phyloP scores from a whole-genome alignment of 2,113 vertebrate species.

The Pteronura brasiliensis region DNA sequence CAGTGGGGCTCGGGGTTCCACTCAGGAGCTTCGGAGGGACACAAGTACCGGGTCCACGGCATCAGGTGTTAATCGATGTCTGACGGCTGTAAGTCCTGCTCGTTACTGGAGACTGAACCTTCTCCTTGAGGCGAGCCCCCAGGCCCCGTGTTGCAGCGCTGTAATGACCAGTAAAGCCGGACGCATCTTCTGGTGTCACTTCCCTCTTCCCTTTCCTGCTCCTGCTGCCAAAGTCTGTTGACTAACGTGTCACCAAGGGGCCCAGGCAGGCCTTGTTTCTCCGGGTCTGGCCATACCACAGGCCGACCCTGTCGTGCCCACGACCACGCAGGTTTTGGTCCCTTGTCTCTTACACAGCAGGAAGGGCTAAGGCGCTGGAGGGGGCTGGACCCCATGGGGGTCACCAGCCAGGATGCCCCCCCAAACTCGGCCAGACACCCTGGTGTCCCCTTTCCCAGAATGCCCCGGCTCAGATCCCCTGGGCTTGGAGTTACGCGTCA shows the following conservation, averaged over 20 bases:
- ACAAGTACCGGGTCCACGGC: fast-evolving
- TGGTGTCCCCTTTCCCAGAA: background rate
- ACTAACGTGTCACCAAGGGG: fast-evolving
- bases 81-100: fast-evolving
- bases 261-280: background rate
- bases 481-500: background rate
- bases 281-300: background rate
- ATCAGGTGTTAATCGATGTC: background rate
- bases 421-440: background rate
- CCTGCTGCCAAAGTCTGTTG: fast-evolving
- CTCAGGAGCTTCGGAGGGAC: background rate
- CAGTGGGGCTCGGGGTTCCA: background rate
- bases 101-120: background rate
- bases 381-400: background rate
- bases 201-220: background rate
- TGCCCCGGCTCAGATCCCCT: background rate
- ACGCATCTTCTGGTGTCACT: background rate
- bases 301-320: fast-evolving
- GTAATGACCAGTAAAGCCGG: too few relatives aligned
- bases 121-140: background rate
- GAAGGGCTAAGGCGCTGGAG: background rate
- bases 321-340: fast-evolving
- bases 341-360: fast-evolving
- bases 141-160: fast-evolving
- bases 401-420: background rate